A percentile compares a stretch with the other conserved stretches of the same genome.
phyloP scores from a whole-genome alignment of 2,888 invertebrate species.

The Pilophorus perplexus region DNA sequence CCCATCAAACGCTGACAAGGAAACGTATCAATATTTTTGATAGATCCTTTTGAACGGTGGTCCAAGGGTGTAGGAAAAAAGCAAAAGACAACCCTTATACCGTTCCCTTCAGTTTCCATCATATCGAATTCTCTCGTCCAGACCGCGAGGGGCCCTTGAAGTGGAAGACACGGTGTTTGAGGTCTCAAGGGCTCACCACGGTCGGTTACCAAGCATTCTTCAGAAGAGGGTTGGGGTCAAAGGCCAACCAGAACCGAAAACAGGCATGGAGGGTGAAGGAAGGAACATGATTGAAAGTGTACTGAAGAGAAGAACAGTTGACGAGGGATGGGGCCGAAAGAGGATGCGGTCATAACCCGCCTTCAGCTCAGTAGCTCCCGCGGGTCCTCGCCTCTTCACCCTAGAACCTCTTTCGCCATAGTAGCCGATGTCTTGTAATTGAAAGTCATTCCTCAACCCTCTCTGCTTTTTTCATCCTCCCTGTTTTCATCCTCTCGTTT shows the following conservation, averaged over 20 bases:
- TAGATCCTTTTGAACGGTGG: constrained; percentile 1
- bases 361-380: constrained; percentile 15
- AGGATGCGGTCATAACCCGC: constrained; percentile 7
- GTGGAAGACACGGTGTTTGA: constrained; percentile 9
- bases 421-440: constrained; percentile 22
- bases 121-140: constrained; percentile 2
- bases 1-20: too few relatives aligned
- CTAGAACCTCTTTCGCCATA: neutral
- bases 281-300: constrained; percentile 12
- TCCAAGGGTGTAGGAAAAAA: neutral
- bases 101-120: neutral
- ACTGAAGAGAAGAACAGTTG: neutral
- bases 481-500: too few relatives aligned
- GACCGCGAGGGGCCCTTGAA: constrained; percentile 1
- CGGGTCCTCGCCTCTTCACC: constrained; percentile 6
- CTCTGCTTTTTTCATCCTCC: neutral
- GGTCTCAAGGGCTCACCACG: neutral
- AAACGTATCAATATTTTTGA: constrained; percentile 1
- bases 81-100: neutral
- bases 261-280: neutral
- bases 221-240: too few relatives aligned
- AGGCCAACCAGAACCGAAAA: too few relatives aligned
- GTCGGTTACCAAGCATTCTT: too few relatives aligned
- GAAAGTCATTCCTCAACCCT: constrained; percentile 9
- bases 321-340: constrained; percentile 5